phyloP scores from a whole-genome alignment of 2,113 vertebrate genomes.

The Pituophis catenifer region DNA sequence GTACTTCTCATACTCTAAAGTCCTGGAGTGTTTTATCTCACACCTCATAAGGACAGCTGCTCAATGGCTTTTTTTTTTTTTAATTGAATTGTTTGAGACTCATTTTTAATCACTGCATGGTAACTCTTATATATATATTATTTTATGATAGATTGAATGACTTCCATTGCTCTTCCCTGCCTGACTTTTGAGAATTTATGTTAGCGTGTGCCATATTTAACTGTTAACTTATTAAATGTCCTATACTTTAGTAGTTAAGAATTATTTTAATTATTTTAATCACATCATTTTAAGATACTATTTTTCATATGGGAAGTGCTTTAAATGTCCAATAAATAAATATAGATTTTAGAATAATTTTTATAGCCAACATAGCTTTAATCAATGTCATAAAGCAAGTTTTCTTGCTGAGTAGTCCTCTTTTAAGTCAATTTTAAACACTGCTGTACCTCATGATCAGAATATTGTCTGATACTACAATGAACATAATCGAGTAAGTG shows the following conservation, averaged over 20 bases:
- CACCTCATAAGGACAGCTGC: constrained; percentile 57
- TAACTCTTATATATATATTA: neutral
- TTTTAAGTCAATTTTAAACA: constrained; percentile 48
- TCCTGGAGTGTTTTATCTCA: constrained; percentile 73
- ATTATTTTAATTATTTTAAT: neutral
- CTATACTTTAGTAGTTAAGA: neutral
- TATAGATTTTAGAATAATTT: neutral
- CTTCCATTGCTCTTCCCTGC: neutral
- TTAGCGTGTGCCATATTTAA: neutral
- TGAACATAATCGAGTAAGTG: constrained; percentile 34
- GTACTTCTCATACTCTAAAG: constrained; percentile 70
- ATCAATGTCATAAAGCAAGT: neutral
- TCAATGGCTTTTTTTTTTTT: constrained; percentile 53
- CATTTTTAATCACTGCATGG: constrained; percentile 13
- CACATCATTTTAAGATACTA: neutral
- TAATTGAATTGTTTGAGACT: constrained; percentile 55
- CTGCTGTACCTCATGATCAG: constrained; percentile 51
- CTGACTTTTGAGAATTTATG: neutral
- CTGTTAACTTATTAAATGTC: neutral
- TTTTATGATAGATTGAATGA: neutral
- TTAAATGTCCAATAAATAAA: neutral
- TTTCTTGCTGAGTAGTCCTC: constrained; percentile 54
- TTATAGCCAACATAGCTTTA: neutral
- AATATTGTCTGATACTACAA: constrained; percentile 32
- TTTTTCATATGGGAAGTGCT: neutral